These are phyloP conservation scores for Aphidoletes aphidimyza DNA, from an alignment of 2,888 invertebrate species.

Conservation along the genomic window DNA sequence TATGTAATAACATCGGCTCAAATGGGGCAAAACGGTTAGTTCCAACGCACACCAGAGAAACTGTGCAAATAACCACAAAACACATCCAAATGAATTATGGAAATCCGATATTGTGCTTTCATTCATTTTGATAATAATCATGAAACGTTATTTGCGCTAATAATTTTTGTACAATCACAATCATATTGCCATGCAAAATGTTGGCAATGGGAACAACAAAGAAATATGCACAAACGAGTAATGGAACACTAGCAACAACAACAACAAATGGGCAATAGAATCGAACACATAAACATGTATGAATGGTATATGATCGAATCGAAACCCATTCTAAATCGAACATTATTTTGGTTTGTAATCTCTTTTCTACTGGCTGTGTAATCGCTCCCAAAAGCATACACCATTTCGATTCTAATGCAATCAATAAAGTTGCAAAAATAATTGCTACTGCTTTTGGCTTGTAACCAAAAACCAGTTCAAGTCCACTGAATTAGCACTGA, in stretches of 20 bases:
- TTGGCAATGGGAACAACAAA: too few species aligned
- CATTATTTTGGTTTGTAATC: background rate
- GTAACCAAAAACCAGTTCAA: background rate
- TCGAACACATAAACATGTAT: too few species aligned
- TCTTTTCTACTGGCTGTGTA: background rate
- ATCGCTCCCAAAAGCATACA: background rate
- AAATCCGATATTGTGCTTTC: background rate
- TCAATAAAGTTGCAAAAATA: background rate
- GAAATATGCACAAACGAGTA: too few species aligned
- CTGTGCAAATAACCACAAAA: background rate
- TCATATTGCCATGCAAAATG: too few species aligned
- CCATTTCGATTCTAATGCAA: background rate
- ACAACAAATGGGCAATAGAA: too few species aligned
- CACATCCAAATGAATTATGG: background rate
- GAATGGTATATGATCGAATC: too few species aligned
- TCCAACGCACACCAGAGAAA: too few species aligned
- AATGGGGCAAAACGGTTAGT: background rate
- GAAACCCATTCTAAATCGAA: too few species aligned
- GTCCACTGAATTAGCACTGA: background rate
- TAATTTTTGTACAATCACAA: background rate
- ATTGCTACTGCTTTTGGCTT: background rate
- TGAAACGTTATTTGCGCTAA: background rate
- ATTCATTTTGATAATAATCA: slow-evolving; percentile 4
- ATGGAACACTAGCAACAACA: too few species aligned
- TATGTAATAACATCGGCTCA: background rate